These are phyloP conservation scores for Aspidiotus destructor DNA, from an alignment of 2,888 invertebrate genomes.

Conservation along the genomic window DNA sequence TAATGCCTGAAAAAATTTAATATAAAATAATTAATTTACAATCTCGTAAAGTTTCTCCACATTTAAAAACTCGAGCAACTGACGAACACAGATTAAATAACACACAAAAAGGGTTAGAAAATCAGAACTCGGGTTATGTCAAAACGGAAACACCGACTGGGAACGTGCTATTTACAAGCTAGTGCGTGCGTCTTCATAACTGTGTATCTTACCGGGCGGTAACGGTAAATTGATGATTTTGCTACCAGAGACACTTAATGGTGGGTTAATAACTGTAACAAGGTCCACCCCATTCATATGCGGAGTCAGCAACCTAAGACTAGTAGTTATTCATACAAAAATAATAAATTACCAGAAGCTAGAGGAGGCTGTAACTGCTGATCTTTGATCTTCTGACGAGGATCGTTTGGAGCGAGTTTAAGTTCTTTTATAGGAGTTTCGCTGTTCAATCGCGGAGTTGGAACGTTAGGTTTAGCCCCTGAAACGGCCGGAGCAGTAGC, in stretches of 20 bases:
- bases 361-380: conserved; percentile 7
- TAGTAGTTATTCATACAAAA: too few species aligned
- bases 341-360: not conserved
- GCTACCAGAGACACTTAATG: conserved; percentile 6
- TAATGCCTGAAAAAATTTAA: conserved; percentile 15
- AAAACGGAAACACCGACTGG: too few species aligned
- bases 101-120: too few species aligned
- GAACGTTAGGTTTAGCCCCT: conserved; percentile 11
- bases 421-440: not conserved
- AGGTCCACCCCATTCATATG: not conserved
- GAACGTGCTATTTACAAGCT: too few species aligned
- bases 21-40: conserved; percentile 12
- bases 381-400: conserved; percentile 14
- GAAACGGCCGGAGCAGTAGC: conserved; percentile 25
- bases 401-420: not conserved
- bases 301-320: not conserved
- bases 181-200: too few species aligned
- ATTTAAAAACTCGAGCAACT: too few species aligned
- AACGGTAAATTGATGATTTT: conserved; percentile 24
- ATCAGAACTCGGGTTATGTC: too few species aligned
- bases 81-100: too few species aligned
- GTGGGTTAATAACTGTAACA: conserved; percentile 11
- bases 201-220: conserved; percentile 18
- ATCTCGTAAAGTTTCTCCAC: not conserved
- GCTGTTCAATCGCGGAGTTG: not conserved